Conservation (phyloP, 37 sponge, comb jelly and placozoan species). For the Bolinopsis microptera region DNA sequence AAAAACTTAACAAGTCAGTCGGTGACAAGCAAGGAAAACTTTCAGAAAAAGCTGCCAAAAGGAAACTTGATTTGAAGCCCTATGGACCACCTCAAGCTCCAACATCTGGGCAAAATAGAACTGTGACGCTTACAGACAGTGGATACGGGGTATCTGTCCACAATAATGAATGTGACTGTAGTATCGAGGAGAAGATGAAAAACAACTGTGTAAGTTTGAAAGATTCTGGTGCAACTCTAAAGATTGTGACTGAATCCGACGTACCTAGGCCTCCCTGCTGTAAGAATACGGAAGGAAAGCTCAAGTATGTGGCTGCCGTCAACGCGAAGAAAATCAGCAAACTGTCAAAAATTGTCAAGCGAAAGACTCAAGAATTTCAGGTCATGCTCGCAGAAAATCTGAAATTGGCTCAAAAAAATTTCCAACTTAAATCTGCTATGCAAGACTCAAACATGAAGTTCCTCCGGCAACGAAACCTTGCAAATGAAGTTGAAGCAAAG, state of each 20-base stretch:
- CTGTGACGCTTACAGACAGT: background rate
- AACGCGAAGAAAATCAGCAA: background rate
- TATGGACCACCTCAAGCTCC: background rate
- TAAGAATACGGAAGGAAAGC: background rate
- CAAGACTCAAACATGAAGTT: background rate
- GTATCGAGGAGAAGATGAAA: background rate
- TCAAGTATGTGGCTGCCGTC: background rate
- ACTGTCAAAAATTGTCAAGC: background rate
- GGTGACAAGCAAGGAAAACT: background rate
- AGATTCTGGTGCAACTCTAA: background rate
- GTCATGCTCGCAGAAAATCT: background rate
- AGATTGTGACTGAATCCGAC: background rate
- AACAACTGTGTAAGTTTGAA: background rate
- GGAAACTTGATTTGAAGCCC: background rate
- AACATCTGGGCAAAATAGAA: background rate
- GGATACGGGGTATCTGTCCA: background rate
- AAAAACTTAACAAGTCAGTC: background rate
- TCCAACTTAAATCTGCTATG: background rate
- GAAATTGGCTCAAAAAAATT: background rate
- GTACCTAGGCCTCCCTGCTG: background rate
- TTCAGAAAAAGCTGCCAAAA: background rate
- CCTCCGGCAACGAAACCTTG: background rate
- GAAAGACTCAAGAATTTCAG: background rate
- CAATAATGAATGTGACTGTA: background rate
- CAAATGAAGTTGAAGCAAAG: background rate